Evolutionary conservation across 2,888 invertebrate genomes (phyloP).

Genomic region (Lasioglossum marginatum): DNA sequence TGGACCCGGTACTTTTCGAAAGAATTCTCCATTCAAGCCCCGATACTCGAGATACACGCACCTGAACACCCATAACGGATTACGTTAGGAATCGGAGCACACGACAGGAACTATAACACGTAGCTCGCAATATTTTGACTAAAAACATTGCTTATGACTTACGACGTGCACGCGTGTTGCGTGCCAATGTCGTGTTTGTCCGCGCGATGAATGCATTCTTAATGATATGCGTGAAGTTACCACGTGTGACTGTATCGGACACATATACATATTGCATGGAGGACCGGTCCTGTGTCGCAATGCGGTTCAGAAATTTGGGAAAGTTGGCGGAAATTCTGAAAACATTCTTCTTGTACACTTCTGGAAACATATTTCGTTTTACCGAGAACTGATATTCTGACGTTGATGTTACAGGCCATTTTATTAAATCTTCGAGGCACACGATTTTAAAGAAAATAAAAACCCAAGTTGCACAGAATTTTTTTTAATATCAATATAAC

Average conservation of each 20-base stretch:
- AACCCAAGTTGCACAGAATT: too few relatives aligned
- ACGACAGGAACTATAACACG: not conserved
- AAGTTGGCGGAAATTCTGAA: not conserved
- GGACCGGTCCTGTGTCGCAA: not conserved
- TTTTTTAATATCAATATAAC: too few relatives aligned
- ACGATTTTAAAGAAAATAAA: too few relatives aligned
- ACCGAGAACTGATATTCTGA: too few relatives aligned
- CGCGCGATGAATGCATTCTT: not conserved
- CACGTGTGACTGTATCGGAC: not conserved
- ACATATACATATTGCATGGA: not conserved
- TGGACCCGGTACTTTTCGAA: not conserved
- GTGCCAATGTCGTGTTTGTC: not conserved
- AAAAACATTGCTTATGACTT: not conserved
- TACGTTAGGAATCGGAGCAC: not conserved
- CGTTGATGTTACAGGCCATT: too few relatives aligned
- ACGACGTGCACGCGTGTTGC: not conserved
- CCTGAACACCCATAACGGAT: not conserved
- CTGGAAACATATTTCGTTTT: too few relatives aligned
- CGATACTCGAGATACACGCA: not conserved
- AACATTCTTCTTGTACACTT: not conserved
- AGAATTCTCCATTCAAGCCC: not conserved
- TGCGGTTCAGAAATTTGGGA: not conserved
- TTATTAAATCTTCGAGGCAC: too few relatives aligned
- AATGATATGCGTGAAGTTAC: not conserved
- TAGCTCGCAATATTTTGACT: not conserved